phyloP scores from a whole-genome alignment of 1,140 invertebrate genomes.

The Monomorium pharaonis region DNA sequence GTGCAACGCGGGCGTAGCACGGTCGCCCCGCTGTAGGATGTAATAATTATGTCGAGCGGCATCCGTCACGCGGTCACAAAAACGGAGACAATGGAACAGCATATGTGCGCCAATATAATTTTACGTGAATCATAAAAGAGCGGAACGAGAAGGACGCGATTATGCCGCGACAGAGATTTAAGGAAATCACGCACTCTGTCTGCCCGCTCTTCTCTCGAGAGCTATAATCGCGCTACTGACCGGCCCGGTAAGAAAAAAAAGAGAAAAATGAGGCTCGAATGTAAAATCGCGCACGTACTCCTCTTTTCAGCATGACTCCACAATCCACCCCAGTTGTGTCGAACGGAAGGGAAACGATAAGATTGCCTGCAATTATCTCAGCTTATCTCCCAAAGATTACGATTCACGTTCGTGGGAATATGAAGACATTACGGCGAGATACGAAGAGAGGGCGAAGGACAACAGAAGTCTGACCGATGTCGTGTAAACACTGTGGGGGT shows the following conservation, averaged over 20 bases:
- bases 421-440: constrained; percentile 60
- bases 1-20: constrained; percentile 13
- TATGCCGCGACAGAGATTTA: neutral
- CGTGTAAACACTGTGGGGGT: constrained; percentile 69
- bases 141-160: neutral
- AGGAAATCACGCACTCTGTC: neutral
- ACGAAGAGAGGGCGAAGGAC: constrained; percentile 43
- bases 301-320: neutral
- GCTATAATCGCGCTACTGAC: neutral
- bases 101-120: neutral
- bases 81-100: constrained; percentile 1
- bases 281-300: neutral
- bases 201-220: too few relatives aligned
- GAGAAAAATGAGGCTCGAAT: too few relatives aligned
- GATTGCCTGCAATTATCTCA: neutral
- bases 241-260: neutral
- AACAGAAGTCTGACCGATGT: constrained; percentile 66
- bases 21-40: neutral
- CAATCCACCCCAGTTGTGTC: neutral
- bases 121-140: neutral
- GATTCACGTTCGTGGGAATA: neutral
- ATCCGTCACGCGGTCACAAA: neutral
- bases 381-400: neutral
- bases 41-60: constrained; percentile 2
- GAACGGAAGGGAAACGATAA: neutral